A percentile compares a stretch with the other conserved stretches of the same genome.
Evolutionary conservation across 2,888 invertebrate genomes (phyloP).

Genomic region (Amblyteles armatorius): DNA sequence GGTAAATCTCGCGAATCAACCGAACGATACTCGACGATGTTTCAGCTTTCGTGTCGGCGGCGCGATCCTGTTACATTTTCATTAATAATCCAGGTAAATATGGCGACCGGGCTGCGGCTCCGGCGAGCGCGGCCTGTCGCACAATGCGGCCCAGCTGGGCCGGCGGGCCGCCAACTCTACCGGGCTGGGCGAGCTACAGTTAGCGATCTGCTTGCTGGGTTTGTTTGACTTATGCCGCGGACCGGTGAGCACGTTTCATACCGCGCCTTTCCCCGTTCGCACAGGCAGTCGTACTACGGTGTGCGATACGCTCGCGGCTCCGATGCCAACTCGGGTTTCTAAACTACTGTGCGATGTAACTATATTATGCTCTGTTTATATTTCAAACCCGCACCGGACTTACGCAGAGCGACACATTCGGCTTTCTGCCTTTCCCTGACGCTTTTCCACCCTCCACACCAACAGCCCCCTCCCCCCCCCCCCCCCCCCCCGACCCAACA

Average conservation of each 20-base stretch:
- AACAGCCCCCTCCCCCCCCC: not conserved
- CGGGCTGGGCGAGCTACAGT: not conserved
- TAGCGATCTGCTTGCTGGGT: constrained; percentile 20
- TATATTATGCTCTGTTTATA: not conserved
- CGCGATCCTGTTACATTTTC: constrained; percentile 76
- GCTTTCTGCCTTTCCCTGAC: not conserved
- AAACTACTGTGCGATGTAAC: not conserved
- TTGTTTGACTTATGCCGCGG: constrained; percentile 49
- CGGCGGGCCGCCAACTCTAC: constrained; percentile 68
- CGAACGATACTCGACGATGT: not conserved
- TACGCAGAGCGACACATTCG: not conserved
- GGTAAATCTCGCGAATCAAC: not conserved
- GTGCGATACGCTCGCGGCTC: not conserved
- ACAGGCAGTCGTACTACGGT: not conserved
- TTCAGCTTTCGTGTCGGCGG: not conserved
- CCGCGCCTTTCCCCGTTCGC: not conserved
- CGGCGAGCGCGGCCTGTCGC: constrained; percentile 29
- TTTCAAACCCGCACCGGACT: too few species aligned
- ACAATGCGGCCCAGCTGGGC: constrained; percentile 61
- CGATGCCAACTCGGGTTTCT: constrained; percentile 16
- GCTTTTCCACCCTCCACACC: not conserved
- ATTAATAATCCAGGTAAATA: constrained; percentile 77
- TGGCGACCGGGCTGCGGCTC: constrained; percentile 53
- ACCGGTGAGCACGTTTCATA: constrained; percentile 10
- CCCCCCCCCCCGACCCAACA: not conserved